Percentiles rank a stretch among this genome's conserved stretches.
These are phyloP conservation scores for Oreonectes daqikongensis DNA, from an alignment of 2,797 vertebrate genomes.

Conservation along the genomic window DNA sequence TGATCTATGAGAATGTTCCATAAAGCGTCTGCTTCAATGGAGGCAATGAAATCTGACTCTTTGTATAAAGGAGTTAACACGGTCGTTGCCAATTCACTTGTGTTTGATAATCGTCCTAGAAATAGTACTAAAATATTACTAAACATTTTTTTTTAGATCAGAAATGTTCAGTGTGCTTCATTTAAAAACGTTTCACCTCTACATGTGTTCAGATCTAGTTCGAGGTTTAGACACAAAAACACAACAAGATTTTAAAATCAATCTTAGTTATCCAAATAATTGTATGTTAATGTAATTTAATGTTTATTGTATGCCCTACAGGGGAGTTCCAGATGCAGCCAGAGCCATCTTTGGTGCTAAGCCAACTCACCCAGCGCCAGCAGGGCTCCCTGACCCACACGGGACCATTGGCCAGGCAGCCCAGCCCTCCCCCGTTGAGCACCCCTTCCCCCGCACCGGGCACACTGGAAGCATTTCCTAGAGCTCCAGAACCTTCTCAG, in stretches of 20 bases:
- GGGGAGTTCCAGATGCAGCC: slow-evolving; percentile 93
- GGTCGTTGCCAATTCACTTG: neutral
- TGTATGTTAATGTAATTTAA: neutral
- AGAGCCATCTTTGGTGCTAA: slow-evolving; percentile 94
- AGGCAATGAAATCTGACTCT: too few relatives aligned
- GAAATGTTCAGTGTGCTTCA: too few relatives aligned
- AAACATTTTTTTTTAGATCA: too few relatives aligned
- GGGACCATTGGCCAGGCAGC: slow-evolving; percentile 71
- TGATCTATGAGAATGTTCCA: neutral
- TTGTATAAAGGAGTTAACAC: neutral
- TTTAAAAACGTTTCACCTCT: too few relatives aligned
- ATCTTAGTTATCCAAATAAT: too few relatives aligned
- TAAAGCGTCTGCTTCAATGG: neutral
- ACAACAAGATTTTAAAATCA: too few relatives aligned
- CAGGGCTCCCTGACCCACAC: slow-evolving; percentile 67
- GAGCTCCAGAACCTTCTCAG: slow-evolving; percentile 69
- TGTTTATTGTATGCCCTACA: slow-evolving; percentile 44
- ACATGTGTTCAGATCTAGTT: too few relatives aligned
- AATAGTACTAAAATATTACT: too few relatives aligned
- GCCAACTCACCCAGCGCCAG: slow-evolving; percentile 90
- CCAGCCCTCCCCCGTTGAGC: slow-evolving; percentile 64
- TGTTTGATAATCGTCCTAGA: too few relatives aligned
- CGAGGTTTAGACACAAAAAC: too few relatives aligned
- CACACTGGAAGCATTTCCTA: slow-evolving; percentile 78
- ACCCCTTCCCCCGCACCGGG: slow-evolving; percentile 70